phyloP scores from a whole-genome alignment of 1,140 invertebrate genomes.

The Phortica variegata region DNA sequence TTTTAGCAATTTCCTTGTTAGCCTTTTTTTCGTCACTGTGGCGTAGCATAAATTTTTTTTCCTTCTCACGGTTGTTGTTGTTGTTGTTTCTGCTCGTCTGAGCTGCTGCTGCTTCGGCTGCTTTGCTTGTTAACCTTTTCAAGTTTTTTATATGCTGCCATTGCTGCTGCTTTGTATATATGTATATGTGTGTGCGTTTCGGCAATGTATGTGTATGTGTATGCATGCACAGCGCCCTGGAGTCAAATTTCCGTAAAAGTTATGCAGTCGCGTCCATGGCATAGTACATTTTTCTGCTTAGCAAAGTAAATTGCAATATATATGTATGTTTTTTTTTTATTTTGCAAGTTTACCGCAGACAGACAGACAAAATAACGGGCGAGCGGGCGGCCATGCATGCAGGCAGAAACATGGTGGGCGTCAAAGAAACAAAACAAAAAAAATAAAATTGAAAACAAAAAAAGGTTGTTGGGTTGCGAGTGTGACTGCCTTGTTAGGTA shows the following conservation, averaged over 20 bases:
- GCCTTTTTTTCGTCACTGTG: slow-evolving; percentile 13
- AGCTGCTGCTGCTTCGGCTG: background rate
- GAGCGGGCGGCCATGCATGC: background rate
- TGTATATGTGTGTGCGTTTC: too few species aligned
- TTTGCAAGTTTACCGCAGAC: slow-evolving; percentile 17
- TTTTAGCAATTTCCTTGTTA: slow-evolving; percentile 15
- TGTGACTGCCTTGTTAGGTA: background rate
- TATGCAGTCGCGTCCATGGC: slow-evolving; percentile 33
- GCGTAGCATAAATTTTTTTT: slow-evolving; percentile 37
- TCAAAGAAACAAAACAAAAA: too few species aligned
- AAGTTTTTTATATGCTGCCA: slow-evolving; percentile 27
- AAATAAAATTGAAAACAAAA: too few species aligned
- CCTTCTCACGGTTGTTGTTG: slow-evolving; percentile 17
- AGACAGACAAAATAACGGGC: slow-evolving; percentile 17
- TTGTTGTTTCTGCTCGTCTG: slow-evolving; percentile 26
- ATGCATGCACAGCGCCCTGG: slow-evolving; percentile 16
- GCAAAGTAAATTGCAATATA: background rate
- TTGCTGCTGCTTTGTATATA: too few species aligned
- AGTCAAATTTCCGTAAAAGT: slow-evolving; percentile 48
- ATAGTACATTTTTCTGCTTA: slow-evolving; percentile 12
- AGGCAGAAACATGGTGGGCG: too few species aligned
- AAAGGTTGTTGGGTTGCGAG: background rate
- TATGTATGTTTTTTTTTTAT: slow-evolving; percentile 23
- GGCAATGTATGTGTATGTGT: background rate
- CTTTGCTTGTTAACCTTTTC: slow-evolving; percentile 45